phyloP scores from a whole-genome alignment of 2,797 vertebrate species.

The Danio aesculapii region DNA sequence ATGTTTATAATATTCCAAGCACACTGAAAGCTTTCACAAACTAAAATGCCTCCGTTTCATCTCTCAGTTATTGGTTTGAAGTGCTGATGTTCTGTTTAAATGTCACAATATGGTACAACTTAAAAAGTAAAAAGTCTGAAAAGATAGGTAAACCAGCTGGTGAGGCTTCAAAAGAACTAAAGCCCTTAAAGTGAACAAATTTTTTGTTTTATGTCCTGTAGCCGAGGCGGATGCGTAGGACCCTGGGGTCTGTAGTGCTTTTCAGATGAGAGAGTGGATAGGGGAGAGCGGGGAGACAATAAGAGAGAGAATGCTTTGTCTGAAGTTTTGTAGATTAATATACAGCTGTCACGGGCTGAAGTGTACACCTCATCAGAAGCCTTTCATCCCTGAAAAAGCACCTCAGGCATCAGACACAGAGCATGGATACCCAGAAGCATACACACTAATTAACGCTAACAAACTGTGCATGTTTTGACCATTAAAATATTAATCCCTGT shows the following conservation, averaged over 20 bases:
- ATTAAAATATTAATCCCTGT: too few species aligned
- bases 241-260: slow-evolving; percentile 80
- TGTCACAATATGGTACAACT: slow-evolving; percentile 97
- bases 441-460: slow-evolving; percentile 18
- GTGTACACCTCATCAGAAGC: slow-evolving; percentile 82
- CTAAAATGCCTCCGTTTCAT: slow-evolving; percentile 77
- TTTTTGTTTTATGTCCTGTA: slow-evolving; percentile 96
- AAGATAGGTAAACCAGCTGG: slow-evolving; percentile 84
- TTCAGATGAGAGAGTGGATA: slow-evolving; percentile 72
- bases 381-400: slow-evolving; percentile 93
- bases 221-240: slow-evolving; percentile 85
- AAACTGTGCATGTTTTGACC: not conserved
- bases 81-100: slow-evolving; percentile 89
- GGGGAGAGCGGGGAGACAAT: slow-evolving; percentile 82
- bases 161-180: slow-evolving; percentile 90
- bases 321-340: slow-evolving; percentile 98
- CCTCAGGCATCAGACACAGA: slow-evolving; percentile 83
- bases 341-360: slow-evolving; percentile 97
- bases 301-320: slow-evolving; percentile 86
- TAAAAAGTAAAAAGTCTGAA: slow-evolving; percentile 77
- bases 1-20: slow-evolving; percentile 74
- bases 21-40: slow-evolving; percentile 71
- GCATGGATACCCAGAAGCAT: slow-evolving; percentile 44
- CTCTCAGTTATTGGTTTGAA: slow-evolving; percentile 94
- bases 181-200: slow-evolving; percentile 97